phyloP scores from a whole-genome alignment of 2,797 vertebrate species.

The Phataginus tricuspis region DNA sequence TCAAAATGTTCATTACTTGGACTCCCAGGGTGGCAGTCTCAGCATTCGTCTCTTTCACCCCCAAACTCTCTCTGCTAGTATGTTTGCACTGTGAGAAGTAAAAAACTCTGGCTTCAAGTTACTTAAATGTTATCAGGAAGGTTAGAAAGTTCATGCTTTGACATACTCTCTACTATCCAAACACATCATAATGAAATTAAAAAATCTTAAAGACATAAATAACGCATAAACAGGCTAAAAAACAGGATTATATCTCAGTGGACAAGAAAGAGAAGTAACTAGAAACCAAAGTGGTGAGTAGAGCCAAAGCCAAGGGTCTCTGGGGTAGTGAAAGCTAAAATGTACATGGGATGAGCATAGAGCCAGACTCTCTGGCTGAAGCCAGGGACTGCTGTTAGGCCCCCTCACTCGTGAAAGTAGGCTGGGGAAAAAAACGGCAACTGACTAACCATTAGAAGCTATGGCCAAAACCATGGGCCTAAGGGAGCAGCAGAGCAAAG shows the following conservation, averaged over 20 bases:
- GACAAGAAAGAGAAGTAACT: neutral
- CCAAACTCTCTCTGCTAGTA: neutral
- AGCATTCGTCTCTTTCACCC: neutral
- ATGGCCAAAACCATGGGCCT: neutral
- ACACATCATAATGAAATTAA: neutral
- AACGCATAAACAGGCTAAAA: neutral
- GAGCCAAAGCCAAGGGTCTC: neutral
- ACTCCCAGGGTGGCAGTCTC: neutral
- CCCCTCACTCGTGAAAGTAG: neutral
- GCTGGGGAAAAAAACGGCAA: neutral
- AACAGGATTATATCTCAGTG: neutral
- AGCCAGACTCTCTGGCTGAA: neutral
- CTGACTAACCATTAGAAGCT: neutral
- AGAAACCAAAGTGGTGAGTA: neutral
- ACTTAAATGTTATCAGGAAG: neutral
- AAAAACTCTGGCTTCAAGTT: neutral
- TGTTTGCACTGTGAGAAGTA: neutral
- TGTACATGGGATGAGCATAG: neutral
- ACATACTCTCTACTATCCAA: neutral
- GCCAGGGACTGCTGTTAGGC: neutral
- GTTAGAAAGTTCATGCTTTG: neutral
- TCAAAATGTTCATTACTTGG: neutral
- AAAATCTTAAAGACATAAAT: neutral
- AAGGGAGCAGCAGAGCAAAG: neutral
- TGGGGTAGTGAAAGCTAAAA: neutral